Base-by-base conservation (phyloP, 2,113 vertebrate species). In the Hippocampus barbouri region DNA sequence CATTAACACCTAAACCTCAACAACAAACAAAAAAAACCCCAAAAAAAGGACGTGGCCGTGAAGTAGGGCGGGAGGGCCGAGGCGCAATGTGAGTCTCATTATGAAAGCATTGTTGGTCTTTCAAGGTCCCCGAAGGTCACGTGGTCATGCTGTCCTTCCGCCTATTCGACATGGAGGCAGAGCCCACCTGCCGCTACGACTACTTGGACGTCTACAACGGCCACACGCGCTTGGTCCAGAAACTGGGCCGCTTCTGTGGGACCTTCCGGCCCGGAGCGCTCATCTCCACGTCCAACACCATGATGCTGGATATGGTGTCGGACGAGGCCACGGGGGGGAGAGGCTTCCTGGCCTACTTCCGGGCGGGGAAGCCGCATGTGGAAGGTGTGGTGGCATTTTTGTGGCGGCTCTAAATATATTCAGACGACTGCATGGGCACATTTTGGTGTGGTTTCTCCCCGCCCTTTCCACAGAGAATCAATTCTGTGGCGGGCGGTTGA, bases 71-170 rank as follows among this genome's bases (percentile, higher is more conserved):
- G 2, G 0, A 14, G 2, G 43, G 11, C 10, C 43, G 11, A 11
- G 12, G 14, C 43, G 3, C 43, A 12, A 45, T 45, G 11, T 2
- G 34, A 38, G 34, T 38, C 34, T 38, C 34, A 38, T 0, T 5
- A 38, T 38, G 16, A 53, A 54, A 54, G 53, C 21, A 20, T n/a
- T 8, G 6, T n/a, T 23, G 51, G 1, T 38, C 34, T 45, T 53
- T 27, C 49, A 87, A 97, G 96, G 96, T 96, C 16, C 94, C 95
- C 0, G 93, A 93, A 64, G 92, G 91, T 25, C 94, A 96, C 18
- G 93, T 95, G 74, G 95, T 96, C 72, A 94, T 94, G 89, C 86
- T 97, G 14, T 94, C 94, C 51, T 96, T 97, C 87, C 93, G 95
- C 61, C 89, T 96, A 70, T 94, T 96, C 2, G 95, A 96, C 89